Evolutionary conservation across 1,140 invertebrate species (phyloP), one percentile per base, ranked within the genome.

Genomic region (Meloidogyne chitwoodi): DNA sequence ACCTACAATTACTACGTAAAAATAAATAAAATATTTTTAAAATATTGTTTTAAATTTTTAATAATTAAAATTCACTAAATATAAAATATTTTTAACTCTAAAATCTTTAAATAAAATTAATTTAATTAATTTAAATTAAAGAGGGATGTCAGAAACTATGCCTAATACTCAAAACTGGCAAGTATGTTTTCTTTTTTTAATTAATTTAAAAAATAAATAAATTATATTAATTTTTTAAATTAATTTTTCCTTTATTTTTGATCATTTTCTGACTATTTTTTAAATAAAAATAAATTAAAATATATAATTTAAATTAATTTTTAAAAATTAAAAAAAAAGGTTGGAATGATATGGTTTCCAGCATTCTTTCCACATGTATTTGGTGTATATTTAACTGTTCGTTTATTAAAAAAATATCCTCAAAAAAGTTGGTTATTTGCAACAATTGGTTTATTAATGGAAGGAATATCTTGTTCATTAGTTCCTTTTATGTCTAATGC

Each of bases 281-380:
- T n/a, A n/a, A n/a, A n/a, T n/a, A n/a, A n/a, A n/a, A n/a, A n/a
- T n/a, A n/a, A n/a, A n/a, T n/a, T n/a, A n/a, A n/a, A n/a, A n/a
- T n/a, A n/a, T n/a, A n/a, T n/a, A n/a, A n/a, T n/a, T n/a, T n/a
- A n/a, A n/a, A n/a, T n/a, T n/a, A n/a, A n/a, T n/a, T n/a, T n/a
- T n/a, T n/a, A n/a, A n/a, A 48, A 48, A 14, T 44, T 14, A 48
- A n/a, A 56, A 56, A 56, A 34, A 65, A 26, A 69, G 87, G 95
- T 98, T 81, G 97, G 97, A 14, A 94, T 99, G 92, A 94, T 99
- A 66, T 99, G 97, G 97, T 89, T 99, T 56, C 97, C 97, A 0
- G 94, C 96, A 0, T 99, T 99, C 89, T 93, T 99, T 82, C 97
- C 97, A 0, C 97, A 99, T 85, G 95, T 99, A 0, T 89, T 95